Evolutionary conservation across 2,113 vertebrate species (phyloP), one percentile per base, ranked within the genome.

Genomic region (Brevimyrus niger): DNA sequence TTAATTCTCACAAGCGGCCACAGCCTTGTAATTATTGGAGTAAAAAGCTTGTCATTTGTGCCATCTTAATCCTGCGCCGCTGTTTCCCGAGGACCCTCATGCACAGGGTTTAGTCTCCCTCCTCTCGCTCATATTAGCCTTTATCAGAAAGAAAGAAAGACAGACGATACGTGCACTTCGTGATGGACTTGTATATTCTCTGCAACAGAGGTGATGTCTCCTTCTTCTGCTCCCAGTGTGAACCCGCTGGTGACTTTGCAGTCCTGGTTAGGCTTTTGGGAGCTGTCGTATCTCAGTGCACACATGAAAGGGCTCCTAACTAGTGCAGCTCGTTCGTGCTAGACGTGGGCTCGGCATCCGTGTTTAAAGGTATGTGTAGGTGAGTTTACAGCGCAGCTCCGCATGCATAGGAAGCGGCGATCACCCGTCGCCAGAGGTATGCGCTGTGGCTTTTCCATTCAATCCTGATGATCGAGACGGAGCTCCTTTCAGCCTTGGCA

Each of bases 291-390:
- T 88, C 73, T 90, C 73, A 92, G 90, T 92, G 92, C 92, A 92
- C 91, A 91, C 89, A 58, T 88, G 94, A 95, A 95, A 96, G 95
- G 95, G 95, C 95, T 96, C 93, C 88, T 92, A 90, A 94, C 91
- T 90, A 92, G 93, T 93, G 93, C 93, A 95, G 93, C 92, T 94
- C 94, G 91, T 93, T 89, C 87, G 48, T 89, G 93, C 90, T 58
- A 91, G 93, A 94, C 94, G 38, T 55, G 31, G 42, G 80, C 88
- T 85, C 9, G 23, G 15, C 23, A 31, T 83, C 55, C 58, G 46
- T 47, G 76, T 61, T 58, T 31, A 61, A 69, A 46, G 47, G 65
- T 83, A 83, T 55, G 76, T 89, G 35, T 89, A 89, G 88, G 88
- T 89, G 42, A 89, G 88, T 89, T 89, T 89, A 83, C 48, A 83